Percentiles rank a stretch among this genome's conserved stretches.
These are phyloP conservation scores for Rhopilema esculentum DNA, from an alignment of 30 jellyfish, hydroid and myxozoan species.

Conservation along the genomic window DNA sequence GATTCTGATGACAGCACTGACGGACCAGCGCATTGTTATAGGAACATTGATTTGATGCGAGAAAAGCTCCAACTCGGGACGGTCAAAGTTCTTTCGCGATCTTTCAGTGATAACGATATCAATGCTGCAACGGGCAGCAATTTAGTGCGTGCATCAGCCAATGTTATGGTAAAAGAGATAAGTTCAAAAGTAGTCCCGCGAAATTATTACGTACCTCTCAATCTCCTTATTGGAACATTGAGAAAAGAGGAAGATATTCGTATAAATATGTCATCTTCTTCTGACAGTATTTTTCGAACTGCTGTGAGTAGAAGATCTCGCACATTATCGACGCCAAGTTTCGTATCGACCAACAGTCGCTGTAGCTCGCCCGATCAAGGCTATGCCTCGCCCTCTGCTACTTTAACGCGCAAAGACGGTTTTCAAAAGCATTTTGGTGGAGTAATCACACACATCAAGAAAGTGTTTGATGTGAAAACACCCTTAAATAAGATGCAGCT, in stretches of 20 bases:
- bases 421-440: conserved; percentile 80
- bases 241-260: conserved; percentile 1
- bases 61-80: conserved; percentile 59
- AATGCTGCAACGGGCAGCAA: neutral
- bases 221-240: conserved; percentile 12
- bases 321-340: conserved; percentile 24
- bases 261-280: neutral
- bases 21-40: conserved; percentile 18
- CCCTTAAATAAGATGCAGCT: conserved; percentile 93
- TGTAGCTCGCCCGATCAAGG: neutral
- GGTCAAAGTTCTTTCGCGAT: conserved; percentile 67
- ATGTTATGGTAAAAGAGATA: conserved; percentile 47
- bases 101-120: conserved; percentile 29
- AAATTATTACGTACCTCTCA: conserved; percentile 3
- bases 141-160: conserved; percentile 23
- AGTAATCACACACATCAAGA: conserved; percentile 48
- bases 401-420: conserved; percentile 50
- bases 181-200: conserved; percentile 18
- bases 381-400: neutral
- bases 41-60: conserved; percentile 39
- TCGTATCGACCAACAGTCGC: neutral
- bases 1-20: neutral
- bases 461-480: conserved; percentile 54
- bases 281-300: neutral
- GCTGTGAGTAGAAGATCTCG: neutral